Base-by-base conservation (phyloP, 2,113 vertebrate species). In the Sigmodon hispidus region DNA sequence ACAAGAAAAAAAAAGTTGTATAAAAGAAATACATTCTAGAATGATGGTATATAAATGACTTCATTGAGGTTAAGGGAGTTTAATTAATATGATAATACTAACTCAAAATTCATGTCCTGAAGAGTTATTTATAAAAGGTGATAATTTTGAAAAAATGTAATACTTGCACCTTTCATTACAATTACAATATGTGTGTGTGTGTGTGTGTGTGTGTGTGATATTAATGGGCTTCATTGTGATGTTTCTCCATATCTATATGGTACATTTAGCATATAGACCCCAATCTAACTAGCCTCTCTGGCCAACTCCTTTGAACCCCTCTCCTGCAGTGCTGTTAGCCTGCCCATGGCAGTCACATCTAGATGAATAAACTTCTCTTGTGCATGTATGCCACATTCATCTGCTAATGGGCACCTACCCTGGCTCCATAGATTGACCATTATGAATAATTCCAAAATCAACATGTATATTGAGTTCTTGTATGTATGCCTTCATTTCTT, bases 111-210 rank as follows among this genome's bases (percentile, higher is more conserved):
- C 9, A 87, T 83, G 5, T 89, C 63, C 55, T 34, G 48, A 83
- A 67, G 50, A 86, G 31, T 22, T 69, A 52, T 72, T 77, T 89
- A 52, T 59, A 77, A 52, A 36, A 70, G n/a, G 77, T 57, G 76
- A 3, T 76, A 57, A 76, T 89, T 67, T 93, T 92, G 43, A 34
- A 57, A 89, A 55, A 96, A 83, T 69, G 12, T 75, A 75, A 29
- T 19, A 45, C 16, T 21, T 45, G 52, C 21, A 87, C 65, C 12
- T 72, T 72, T n/a, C 24, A 87, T 70, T n/a, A 55, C 29, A 57
- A 84, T 45, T 84, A 43, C 34, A 61, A n/a, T n/a, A n/a, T n/a
- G n/a, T n/a, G n/a, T n/a, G n/a, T n/a, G n/a, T n/a, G n/a, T n/a
- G n/a, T n/a, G n/a, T n/a, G n/a, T n/a, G n/a, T n/a, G n/a, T n/a